These are phyloP conservation scores for Papilio machaon DNA, from an alignment of 1,140 invertebrate species.

Conservation along the genomic window DNA sequence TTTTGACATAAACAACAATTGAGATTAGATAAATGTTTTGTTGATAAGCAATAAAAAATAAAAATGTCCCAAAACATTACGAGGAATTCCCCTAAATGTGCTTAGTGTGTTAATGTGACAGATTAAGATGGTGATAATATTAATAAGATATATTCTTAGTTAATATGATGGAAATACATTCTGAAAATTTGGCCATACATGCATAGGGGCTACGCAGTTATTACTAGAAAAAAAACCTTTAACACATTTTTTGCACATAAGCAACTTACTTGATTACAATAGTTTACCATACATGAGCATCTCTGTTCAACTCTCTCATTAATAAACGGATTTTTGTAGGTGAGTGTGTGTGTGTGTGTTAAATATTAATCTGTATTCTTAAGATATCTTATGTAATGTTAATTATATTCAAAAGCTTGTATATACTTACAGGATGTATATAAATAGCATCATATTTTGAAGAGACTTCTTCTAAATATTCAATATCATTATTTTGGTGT, in stretches of 20 bases:
- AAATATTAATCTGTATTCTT: background rate
- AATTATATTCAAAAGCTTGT: background rate
- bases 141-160: background rate
- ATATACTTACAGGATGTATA: slow-evolving; percentile 89
- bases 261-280: too few species aligned
- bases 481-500: slow-evolving; percentile 81
- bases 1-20: slow-evolving; percentile 12
- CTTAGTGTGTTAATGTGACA: background rate
- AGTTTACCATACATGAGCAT: too few species aligned
- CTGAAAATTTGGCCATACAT: too few species aligned
- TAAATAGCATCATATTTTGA: slow-evolving; percentile 93
- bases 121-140: background rate
- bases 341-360: background rate
- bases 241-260: too few species aligned
- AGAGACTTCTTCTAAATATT: slow-evolving; percentile 87
- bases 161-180: background rate
- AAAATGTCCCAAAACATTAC: slow-evolving; percentile 5
- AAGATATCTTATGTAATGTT: background rate
- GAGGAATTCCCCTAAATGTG: slow-evolving; percentile 13
- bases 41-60: background rate
- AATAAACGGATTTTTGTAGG: too few species aligned
- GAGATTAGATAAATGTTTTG: slow-evolving; percentile 38
- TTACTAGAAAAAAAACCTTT: too few species aligned
- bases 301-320: too few species aligned
- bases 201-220: too few species aligned